Conservation (phyloP, 2,113 vertebrate genomes). For the Rhegmatorhina hoffmannsi region DNA sequence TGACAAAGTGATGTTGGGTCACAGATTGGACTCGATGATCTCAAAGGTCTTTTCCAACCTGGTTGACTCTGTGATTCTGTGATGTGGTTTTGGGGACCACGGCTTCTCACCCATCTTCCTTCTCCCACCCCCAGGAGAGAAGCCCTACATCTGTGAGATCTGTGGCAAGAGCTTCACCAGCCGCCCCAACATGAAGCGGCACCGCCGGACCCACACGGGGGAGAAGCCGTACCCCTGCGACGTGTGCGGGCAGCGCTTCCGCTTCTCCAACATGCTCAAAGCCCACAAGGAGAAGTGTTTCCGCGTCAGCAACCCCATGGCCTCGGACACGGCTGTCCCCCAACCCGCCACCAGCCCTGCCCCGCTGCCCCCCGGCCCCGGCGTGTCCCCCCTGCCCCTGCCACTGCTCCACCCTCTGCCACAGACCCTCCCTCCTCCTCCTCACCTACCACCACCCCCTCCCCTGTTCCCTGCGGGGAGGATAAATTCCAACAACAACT, state of each 20-base stretch:
- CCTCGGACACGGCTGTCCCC: constrained; percentile 46
- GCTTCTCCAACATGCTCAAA: constrained; percentile 99
- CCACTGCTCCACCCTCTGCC: constrained; percentile 77
- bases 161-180: constrained; percentile 98
- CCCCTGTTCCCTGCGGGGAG: constrained; percentile 86
- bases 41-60: background rate
- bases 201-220: constrained; percentile 95
- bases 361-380: constrained; percentile 54
- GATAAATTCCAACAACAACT: constrained; percentile 80
- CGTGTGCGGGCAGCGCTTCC: constrained; percentile 94
- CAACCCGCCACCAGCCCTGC: constrained; percentile 10
- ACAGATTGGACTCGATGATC: background rate
- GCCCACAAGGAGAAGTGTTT: constrained; percentile 97
- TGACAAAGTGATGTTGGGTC: background rate
- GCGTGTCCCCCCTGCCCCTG: constrained; percentile 66
- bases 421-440: constrained; percentile 75
- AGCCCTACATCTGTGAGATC: constrained; percentile 98
- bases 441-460: constrained; percentile 79
- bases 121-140: constrained; percentile 81
- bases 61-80: background rate
- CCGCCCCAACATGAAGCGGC: constrained; percentile 98
- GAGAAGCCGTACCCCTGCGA: constrained; percentile 97
- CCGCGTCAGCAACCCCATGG: constrained; percentile 84
- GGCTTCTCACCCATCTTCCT: rapidly evolving
- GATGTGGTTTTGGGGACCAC: rapidly evolving